A percentile compares a stretch with the other conserved stretches of the same genome.
These are phyloP conservation scores for Danio aesculapii DNA, from an alignment of 2,797 vertebrate genomes.

Conservation along the genomic window DNA sequence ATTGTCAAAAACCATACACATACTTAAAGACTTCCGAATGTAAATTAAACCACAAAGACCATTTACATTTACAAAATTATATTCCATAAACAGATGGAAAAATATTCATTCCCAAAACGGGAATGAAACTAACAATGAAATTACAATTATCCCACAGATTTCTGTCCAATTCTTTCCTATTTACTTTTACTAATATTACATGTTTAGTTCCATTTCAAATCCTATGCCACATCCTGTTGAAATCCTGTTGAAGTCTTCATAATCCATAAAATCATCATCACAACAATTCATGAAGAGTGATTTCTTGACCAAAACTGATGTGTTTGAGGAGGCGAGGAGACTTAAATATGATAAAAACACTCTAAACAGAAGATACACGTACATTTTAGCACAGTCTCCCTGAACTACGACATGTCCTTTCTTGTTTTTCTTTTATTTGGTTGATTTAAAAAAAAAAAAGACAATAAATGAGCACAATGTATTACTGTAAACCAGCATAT, in stretches of 20 bases:
- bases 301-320: background rate
- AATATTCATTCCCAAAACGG: slow-evolving; percentile 54
- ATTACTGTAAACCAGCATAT: slow-evolving; percentile 8
- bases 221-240: slow-evolving; percentile 11
- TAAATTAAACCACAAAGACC: slow-evolving; percentile 60
- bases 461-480: background rate
- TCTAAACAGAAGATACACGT: slow-evolving; percentile 2
- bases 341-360: slow-evolving; percentile 11
- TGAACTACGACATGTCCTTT: background rate
- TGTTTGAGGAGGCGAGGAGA: slow-evolving; percentile 4
- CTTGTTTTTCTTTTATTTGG: background rate
- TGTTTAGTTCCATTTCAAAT: slow-evolving; percentile 18
- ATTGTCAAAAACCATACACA: slow-evolving; percentile 63
- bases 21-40: slow-evolving; percentile 55
- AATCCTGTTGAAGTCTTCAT: slow-evolving; percentile 8
- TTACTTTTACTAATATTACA: slow-evolving; percentile 19
- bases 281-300: background rate
- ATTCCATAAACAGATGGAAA: slow-evolving; percentile 56
- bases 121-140: slow-evolving; percentile 57
- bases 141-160: slow-evolving; percentile 26
- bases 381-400: background rate
- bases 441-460: background rate
- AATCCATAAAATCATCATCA: slow-evolving; percentile 10
- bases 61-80: slow-evolving; percentile 57
- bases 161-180: slow-evolving; percentile 18